Base-by-base conservation (phyloP, 2,888 invertebrate species). In the Stegana nigrithorax region DNA sequence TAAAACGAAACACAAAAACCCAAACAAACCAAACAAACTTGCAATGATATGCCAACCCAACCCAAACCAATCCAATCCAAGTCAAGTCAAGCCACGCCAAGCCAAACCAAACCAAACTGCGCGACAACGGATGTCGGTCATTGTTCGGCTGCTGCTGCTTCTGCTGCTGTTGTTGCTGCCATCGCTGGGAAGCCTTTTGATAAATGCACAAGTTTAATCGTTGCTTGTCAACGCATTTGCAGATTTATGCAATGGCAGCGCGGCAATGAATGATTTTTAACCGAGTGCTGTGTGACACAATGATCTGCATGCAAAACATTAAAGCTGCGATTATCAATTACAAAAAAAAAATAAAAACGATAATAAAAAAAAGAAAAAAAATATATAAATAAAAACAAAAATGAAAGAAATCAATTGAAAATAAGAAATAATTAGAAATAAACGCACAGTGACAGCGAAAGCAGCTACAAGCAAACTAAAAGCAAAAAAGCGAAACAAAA, bases 191-290 rank as follows among this genome's bases (percentile, higher is more conserved):
- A 51, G 51, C 36, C 59, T 60, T 60, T 55, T 60, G 59, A 60
- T 60, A 51, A 60, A 60, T 60, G 50, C 32, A n/a, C 29, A 58
- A 42, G 51, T 51, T 63, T 63, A 63, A 63, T 63, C 62, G 62
- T 53, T 63, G 19, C 42, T 32, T 63, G 62, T 63, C 62, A 63
- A 59, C 62, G 62, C 59, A 53, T 63, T 53, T 59, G 44, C 53
- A 51, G 53, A 53, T 61, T 61, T 61, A 55, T 55, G 53, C 53
- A 55, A 55, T 23, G 36, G 32, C 53, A 26, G 19, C 4, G 51
- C 29, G 29, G n/a, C n/a, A n/a, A n/a, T n/a, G n/a, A n/a, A n/a
- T n/a, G n/a, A n/a, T n/a, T n/a, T n/a, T n/a, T n/a, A n/a, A n/a
- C n/a, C n/a, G n/a, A n/a, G n/a, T n/a, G n/a, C n/a, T n/a, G n/a